These are phyloP conservation scores for Vulpes lagopus DNA, from an alignment of 2,113 vertebrate species.

Conservation along the genomic window DNA sequence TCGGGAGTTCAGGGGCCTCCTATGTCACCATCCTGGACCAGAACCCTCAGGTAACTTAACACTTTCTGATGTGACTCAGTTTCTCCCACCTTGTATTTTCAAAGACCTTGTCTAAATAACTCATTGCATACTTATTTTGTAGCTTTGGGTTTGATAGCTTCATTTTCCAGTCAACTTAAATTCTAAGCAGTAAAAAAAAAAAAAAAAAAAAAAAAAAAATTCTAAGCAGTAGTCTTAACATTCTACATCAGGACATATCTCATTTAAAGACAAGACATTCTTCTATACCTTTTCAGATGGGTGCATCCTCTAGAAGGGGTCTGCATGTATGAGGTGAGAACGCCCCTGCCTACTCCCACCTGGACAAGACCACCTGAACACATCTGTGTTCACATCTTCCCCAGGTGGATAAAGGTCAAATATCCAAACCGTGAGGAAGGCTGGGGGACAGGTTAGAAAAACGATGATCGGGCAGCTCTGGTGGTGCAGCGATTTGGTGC, in stretches of 20 bases:
- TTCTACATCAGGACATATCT: not conserved
- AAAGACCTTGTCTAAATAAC: not conserved
- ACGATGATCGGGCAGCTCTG: not conserved
- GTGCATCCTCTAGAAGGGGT: no score
- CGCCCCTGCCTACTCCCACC: not conserved
- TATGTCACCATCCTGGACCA: not conserved
- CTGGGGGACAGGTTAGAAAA: not conserved
- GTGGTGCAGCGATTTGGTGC: no score
- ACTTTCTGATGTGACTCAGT: not conserved
- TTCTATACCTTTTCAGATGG: not conserved
- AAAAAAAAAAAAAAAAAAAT: not conserved
- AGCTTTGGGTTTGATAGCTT: not conserved
- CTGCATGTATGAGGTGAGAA: not conserved
- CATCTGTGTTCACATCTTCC: not conserved
- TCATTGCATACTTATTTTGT: not conserved
- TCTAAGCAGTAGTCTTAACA: not conserved
- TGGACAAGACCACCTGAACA: not conserved
- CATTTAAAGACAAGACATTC: not conserved
- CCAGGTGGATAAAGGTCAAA: not conserved
- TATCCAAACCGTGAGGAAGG: not conserved
- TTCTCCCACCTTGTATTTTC: not conserved
- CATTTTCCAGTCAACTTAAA: not conserved
- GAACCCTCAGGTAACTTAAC: not conserved
- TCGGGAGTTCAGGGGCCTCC: not conserved
- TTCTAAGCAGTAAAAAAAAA: not conserved